phyloP scores from a whole-genome alignment of 2,888 invertebrate species.

The Selenia dentaria region DNA sequence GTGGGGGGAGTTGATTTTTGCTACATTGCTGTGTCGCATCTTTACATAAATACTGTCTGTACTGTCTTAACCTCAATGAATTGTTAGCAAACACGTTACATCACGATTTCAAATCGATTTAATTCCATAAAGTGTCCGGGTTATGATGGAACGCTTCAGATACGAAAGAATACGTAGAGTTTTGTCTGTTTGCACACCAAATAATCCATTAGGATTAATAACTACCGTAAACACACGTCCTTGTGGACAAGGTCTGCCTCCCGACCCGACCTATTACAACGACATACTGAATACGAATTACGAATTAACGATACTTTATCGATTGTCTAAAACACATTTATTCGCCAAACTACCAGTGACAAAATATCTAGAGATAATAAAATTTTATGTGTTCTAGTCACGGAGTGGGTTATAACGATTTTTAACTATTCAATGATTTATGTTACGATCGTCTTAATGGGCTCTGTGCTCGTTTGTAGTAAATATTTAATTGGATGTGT shows the following conservation, averaged over 20 bases:
- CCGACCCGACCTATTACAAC: slow-evolving; percentile 4
- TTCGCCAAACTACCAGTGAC: slow-evolving; percentile 57
- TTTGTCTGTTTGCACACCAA: no score
- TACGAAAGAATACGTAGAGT: no score
- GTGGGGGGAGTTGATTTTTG: no score
- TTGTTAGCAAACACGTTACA: no score
- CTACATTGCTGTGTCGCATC: no score
- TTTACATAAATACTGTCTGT: no score
- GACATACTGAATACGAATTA: slow-evolving; percentile 15
- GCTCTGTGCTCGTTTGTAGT: slow-evolving; percentile 48
- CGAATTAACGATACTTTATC: slow-evolving; percentile 39
- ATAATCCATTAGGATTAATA: not conserved
- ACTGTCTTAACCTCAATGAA: no score
- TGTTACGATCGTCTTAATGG: slow-evolving; percentile 57
- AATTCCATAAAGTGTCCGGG: no score
- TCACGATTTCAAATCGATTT: no score
- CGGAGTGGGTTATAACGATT: slow-evolving; percentile 53
- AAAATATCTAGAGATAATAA: slow-evolving; percentile 61
- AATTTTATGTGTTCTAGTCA: slow-evolving; percentile 53
- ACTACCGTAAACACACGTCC: slow-evolving; percentile 4
- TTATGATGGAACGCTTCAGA: no score
- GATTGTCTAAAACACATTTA: slow-evolving; percentile 51
- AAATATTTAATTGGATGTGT: slow-evolving; percentile 57
- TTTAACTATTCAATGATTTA: slow-evolving; percentile 62
- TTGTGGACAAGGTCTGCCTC: slow-evolving; percentile 7